Base-by-base conservation (phyloP, 2,113 vertebrate species). In the Machaerirhynchus nigripectus region DNA sequence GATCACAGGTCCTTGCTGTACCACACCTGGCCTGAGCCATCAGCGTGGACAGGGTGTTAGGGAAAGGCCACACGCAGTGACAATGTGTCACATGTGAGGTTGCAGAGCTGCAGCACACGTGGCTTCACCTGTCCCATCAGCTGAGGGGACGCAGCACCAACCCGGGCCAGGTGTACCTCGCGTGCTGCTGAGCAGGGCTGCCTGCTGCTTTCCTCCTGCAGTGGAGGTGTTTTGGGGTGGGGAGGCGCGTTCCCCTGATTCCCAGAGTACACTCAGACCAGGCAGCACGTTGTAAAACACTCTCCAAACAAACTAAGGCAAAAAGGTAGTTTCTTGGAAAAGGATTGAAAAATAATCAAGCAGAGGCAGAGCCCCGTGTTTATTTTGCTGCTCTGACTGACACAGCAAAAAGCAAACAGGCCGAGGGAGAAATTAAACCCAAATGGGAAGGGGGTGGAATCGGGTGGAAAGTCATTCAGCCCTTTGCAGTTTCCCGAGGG, bases 301-400 rank as follows among this genome's bases (percentile, higher is more conserved):
- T 93, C 35, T 85, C 50, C 87, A 96, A 95, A 94, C 89, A 95
- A 93, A 93, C 91, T 75, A 67, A 73, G 39, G 44, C 74, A 60
- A 76, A 96, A 95, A 95, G 84, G 91, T 83, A 94, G 89, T 89
- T 97, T 93, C 90, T 93, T 91, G 91, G 57, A 84, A 91, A 86
- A 82, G 22, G 76, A 70, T 53, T 81, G 71, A 90, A 96, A 97
- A 97, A 95, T 67, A 95, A 97, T 91, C 90, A 86, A 81, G 82
- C 65, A 28, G 87, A 95, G 56, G 64, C 90, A 89, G 68, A 95
- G 69, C 56, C 61, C 53, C 1, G 0, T 71, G 97, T 96, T 97
- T 96, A 95, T 96, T 95, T 96, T 94, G 94, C 95, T 95, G 92
- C 84, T 88, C 77, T 96, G 96, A 97, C 75, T 87, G 95, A 95